Base-by-base conservation (phyloP, 2,797 vertebrate genomes). In the Tragelaphus eurycerus region DNA sequence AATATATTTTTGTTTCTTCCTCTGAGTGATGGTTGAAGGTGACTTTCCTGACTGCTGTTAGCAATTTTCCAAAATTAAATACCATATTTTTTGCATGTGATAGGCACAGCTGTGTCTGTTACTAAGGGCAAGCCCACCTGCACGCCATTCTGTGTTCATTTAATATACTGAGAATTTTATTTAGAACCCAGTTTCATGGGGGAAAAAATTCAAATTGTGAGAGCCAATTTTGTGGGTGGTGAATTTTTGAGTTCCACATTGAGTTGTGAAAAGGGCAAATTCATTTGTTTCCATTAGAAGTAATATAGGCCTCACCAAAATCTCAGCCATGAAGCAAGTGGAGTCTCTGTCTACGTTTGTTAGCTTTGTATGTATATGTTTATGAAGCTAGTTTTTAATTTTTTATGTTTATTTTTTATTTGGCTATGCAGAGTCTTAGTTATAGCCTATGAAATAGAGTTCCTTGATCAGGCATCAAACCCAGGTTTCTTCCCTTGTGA, bases 1-100 rank as follows among this genome's bases (percentile, higher is more conserved):
- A 83, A 38, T 71, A n/a, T 62, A 90, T 78, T 92, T 96, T 92
- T 96, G 89, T 93, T 83, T 82, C 85, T 86, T 96, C 38, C 86
- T 71, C 64, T 96, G 86, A 96, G 81, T 94, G 97, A 91, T 83
- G 90, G 89, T 59, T 95, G 90, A 98, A 97, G 95, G 98, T 98
- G 95, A 97, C 94, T 96, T 95, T 97, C 86, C 71, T 90, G 86
- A 83, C 57, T 96, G 86, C 93, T 19, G 1, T 84, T 81, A 98
- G 96, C 94, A 74, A 81, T 89, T 97, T 97, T 96, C 90, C 95
- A 90, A 97, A 98, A 97, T 98, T 94, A 97, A 96, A 96, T 86
- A 79, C 93, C 57, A n/a, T 91, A 89, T 90, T 96, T 96, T 82
- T 90, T 96, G 93, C 64, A 76, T 92, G 85, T 96, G 82, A 91